Percentiles rank a stretch among this genome's conserved stretches.
Evolutionary conservation across 2,113 vertebrate species (phyloP).

Genomic region (Phylloscopus whistleri): DNA sequence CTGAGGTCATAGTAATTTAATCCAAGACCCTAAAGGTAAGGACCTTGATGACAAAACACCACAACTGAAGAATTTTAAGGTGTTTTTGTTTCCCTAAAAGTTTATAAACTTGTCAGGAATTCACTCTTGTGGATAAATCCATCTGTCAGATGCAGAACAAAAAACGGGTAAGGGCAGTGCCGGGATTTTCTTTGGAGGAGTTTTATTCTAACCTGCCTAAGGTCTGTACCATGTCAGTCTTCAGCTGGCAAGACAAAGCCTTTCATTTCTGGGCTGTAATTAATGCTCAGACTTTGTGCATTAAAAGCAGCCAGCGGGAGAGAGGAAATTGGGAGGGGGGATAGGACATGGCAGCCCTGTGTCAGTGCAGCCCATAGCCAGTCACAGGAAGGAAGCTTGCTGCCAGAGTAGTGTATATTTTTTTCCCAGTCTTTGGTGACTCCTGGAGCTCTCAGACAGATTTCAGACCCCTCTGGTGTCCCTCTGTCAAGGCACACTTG

Average conservation of each 20-base stretch:
- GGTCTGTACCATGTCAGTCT: background rate
- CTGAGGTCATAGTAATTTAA: background rate
- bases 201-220: background rate
- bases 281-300: background rate
- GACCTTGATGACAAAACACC: background rate
- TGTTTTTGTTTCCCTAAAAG: background rate
- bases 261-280: background rate
- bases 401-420: background rate
- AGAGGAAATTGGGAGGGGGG: slow-evolving; percentile 11
- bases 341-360: background rate
- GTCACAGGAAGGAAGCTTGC: slow-evolving; percentile 10
- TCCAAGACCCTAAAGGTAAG: background rate
- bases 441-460: slow-evolving; percentile 8
- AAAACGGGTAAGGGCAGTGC: background rate
- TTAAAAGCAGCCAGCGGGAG: background rate
- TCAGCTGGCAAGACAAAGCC: background rate
- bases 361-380: background rate
- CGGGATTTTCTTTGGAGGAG: background rate
- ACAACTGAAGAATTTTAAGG: background rate
- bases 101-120: background rate
- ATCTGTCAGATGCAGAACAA: background rate
- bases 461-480: background rate
- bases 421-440: background rate
- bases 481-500: slow-evolving; percentile 5
- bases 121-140: background rate